Base-by-base conservation (phyloP, 2,888 invertebrate species). In the Frankliniella intonsa region DNA sequence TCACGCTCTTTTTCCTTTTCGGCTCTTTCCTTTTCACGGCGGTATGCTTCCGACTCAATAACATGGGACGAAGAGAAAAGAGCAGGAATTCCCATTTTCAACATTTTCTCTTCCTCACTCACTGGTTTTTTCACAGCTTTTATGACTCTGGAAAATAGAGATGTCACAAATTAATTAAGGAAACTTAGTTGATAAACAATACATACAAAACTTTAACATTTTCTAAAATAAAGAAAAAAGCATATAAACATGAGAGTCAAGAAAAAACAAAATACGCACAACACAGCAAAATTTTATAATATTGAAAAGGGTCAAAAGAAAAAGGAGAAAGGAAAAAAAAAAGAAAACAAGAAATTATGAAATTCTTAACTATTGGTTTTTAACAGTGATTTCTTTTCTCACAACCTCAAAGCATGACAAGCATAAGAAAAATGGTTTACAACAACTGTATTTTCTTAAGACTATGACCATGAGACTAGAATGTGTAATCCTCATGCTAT, bases 111-210 rank as follows among this genome's bases (percentile, higher is more conserved):
- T 9, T 76, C 69, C 25, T 76, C 69, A 7, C 22, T 25, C 22
- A 76, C 25, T 12, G 69, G 69, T 25, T 76, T 76, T 12, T 76
- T 76, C 22, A 76, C 69, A 76, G 69, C 12, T 76, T 76, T 76
- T 22, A 76, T 76, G 9, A 76, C 69, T 76, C 69, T 76, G 69
- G 11, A 22, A 76, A 76, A 76, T 22, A 69, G 25, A 62, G 62
- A 62, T 12, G n/a, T 62, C n/a, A 17, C 55, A 62, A 17, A 62
- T 14, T 62, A 25, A 76, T 11, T 25, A 8, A 76, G 12, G 25
- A 76, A 25, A 22, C 25, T 10, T 0, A 25, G n/a, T 76, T 8
- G 25, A 22, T 25, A 25, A 76, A 69, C 22, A 9, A 69, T 5
- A n/a, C 69, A 69, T 5, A 9, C 8, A 65, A 65, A 55, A 55